A percentile compares a stretch with the other conserved stretches of the same genome.
These are phyloP conservation scores for Callosobruchus maculatus DNA, from an alignment of 2,888 invertebrate genomes.

Conservation along the genomic window DNA sequence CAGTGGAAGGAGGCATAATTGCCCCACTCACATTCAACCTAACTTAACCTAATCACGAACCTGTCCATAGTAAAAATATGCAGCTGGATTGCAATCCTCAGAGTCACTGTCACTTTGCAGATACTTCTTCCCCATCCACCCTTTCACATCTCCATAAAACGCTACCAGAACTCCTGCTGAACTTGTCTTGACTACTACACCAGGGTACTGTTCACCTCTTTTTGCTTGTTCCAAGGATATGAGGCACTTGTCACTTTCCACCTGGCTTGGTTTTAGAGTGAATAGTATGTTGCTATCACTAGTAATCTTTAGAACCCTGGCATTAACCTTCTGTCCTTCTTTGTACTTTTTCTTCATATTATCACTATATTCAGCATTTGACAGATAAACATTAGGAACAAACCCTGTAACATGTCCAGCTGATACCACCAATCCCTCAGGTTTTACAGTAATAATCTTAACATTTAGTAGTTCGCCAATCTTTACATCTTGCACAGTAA, in stretches of 20 bases:
- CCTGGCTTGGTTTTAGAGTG: constrained; percentile 64
- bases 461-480: constrained; percentile 58
- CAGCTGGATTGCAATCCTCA: constrained; percentile 36
- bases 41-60: too few species aligned
- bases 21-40: too few species aligned
- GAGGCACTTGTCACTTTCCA: constrained; percentile 56
- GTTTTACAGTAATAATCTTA: constrained; percentile 49
- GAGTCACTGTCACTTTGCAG: constrained; percentile 27
- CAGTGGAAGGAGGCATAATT: too few species aligned
- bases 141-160: constrained; percentile 59
- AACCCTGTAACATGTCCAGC: constrained; percentile 57
- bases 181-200: constrained; percentile 54
- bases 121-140: constrained; percentile 45
- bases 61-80: constrained; percentile 59
- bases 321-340: constrained; percentile 56
- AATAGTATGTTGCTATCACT: constrained; percentile 51
- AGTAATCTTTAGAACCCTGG: constrained; percentile 43
- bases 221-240: constrained; percentile 51
- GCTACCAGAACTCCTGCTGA: constrained; percentile 53
- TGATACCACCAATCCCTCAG: constrained; percentile 51
- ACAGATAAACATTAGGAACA: constrained; percentile 58
- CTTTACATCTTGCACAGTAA: constrained; percentile 52
- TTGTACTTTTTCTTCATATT: constrained; percentile 54
- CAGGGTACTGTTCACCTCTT: constrained; percentile 54
- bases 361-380: constrained; percentile 48